Conservation (phyloP, 2,888 invertebrate genomes). For the Netelia inedita region DNA sequence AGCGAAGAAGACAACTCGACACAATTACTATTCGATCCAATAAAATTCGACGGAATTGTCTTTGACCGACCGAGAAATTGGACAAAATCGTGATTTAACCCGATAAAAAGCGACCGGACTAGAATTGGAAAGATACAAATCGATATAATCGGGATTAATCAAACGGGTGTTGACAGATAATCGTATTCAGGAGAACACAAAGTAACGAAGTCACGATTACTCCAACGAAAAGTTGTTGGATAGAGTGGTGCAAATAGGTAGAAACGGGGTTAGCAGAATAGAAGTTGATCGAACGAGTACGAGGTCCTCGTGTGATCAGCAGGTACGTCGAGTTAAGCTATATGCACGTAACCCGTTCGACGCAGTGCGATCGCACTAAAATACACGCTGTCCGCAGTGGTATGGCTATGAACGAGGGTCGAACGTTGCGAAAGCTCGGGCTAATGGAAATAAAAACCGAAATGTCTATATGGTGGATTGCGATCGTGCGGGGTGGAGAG, state of each 20-base stretch:
- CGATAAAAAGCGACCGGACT: neutral
- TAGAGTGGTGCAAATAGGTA: neutral
- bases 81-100: neutral
- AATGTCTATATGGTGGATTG: too few relatives aligned
- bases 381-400: too few relatives aligned
- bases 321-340: too few relatives aligned
- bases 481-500: too few relatives aligned
- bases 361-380: too few relatives aligned
- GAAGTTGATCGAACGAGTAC: neutral
- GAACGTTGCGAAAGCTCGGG: conserved; percentile 6
- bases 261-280: neutral
- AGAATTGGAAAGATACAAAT: neutral
- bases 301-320: too few relatives aligned
- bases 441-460: conserved; percentile 37
- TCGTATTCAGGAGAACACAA: neutral
- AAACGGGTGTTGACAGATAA: neutral
- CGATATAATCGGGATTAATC: neutral
- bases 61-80: too few relatives aligned
- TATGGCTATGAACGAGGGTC: neutral
- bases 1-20: neutral
- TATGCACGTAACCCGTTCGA: too few relatives aligned
- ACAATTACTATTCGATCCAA: too few relatives aligned
- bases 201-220: neutral
- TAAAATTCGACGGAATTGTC: too few relatives aligned
- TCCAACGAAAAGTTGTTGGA: neutral